Percentiles rank a stretch among this genome's conserved stretches.
Conservation (phyloP, 2,797 vertebrate genomes). For the Mionectes olivaceus region DNA sequence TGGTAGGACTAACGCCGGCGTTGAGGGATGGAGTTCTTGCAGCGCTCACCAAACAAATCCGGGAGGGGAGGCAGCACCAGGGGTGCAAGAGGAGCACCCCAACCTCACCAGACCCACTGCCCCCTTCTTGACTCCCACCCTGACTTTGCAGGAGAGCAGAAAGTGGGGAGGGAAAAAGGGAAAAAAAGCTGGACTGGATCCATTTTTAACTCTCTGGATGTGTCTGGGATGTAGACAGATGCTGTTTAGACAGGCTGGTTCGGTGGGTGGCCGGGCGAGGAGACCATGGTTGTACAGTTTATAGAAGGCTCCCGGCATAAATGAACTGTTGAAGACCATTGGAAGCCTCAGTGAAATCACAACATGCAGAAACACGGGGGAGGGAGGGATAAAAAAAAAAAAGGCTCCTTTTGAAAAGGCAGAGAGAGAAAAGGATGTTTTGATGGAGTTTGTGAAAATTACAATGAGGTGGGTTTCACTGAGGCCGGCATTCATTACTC, state of each 20-base stretch:
- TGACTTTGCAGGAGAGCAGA: background rate
- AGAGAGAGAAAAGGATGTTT: conserved; percentile 44
- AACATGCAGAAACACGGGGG: conserved; percentile 81
- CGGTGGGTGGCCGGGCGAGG: conserved; percentile 90
- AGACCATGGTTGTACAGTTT: conserved; percentile 82
- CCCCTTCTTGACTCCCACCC: background rate
- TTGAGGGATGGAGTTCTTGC: conserved; percentile 52
- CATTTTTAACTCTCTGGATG: conserved; percentile 73
- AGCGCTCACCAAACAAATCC: conserved; percentile 62
- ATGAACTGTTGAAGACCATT: conserved; percentile 94
- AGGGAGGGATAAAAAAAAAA: background rate
- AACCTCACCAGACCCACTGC: background rate
- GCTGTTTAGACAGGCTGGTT: conserved; percentile 88
- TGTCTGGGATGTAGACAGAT: conserved; percentile 81
- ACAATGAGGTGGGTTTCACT: conserved; percentile 47
- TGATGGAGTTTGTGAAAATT: conserved; percentile 46
- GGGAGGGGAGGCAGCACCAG: conserved; percentile 26
- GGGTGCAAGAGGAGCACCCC: background rate
- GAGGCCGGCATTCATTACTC: conserved; percentile 39
- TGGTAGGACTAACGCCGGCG: background rate
- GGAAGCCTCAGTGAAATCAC: conserved; percentile 95
- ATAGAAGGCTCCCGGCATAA: conserved; percentile 86
- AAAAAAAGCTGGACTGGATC: conserved; percentile 66
- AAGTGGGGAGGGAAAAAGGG: fast-evolving
- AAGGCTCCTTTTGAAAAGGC: conserved; percentile 1